Conservation (phyloP, 2,113 vertebrate species). For the Progne subis region DNA sequence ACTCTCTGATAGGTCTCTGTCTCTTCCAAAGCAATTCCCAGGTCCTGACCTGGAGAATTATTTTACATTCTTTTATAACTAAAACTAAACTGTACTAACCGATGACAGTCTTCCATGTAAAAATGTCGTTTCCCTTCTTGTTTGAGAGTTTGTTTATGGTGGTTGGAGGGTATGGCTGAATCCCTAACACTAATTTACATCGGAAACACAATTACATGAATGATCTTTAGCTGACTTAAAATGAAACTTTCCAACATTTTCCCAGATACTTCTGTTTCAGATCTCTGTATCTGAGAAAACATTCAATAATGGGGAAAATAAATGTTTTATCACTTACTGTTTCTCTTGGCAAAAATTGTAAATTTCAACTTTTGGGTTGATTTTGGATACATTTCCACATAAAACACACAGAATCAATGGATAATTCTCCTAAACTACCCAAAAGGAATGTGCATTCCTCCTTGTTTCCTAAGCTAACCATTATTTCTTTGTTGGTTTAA, state of each 20-base stretch:
- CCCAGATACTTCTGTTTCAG: neutral
- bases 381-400: neutral
- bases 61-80: too few species aligned
- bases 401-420: neutral
- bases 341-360: neutral
- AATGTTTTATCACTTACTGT: neutral
- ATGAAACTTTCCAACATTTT: neutral
- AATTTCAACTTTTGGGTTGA: neutral
- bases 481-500: neutral
- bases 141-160: neutral
- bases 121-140: neutral
- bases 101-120: too few species aligned
- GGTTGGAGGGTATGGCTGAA: neutral
- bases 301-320: neutral
- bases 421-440: neutral
- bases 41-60: too few species aligned
- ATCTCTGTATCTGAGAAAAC: neutral
- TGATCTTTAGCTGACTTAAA: neutral
- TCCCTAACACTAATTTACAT: neutral
- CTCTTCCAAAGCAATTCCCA: too few species aligned
- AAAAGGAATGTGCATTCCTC: neutral
- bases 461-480: neutral
- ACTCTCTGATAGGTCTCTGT: too few species aligned
- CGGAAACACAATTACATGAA: neutral
- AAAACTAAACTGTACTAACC: too few species aligned